Conservation (phyloP, 2,113 vertebrate species). For the Ginglymostoma cirratum region DNA sequence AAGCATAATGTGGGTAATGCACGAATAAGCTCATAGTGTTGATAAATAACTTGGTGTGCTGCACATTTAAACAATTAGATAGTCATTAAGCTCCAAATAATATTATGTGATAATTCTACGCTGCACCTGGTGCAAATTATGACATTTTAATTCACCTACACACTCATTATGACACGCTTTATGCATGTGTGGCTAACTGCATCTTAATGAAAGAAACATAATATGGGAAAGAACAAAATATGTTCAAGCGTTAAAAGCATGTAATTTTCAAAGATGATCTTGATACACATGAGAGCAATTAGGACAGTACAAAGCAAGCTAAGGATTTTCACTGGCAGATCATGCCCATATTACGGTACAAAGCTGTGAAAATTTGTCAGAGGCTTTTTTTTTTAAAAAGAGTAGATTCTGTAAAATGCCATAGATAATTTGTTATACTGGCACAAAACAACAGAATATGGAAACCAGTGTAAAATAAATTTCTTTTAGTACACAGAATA, state of each 20-base stretch:
- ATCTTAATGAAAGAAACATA: slow-evolving; percentile 36
- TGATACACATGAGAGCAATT: slow-evolving; percentile 31
- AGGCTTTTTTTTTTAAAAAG: neutral
- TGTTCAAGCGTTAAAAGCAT: slow-evolving; percentile 35
- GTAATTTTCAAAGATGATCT: slow-evolving; percentile 37
- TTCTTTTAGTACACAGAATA: neutral
- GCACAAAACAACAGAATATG: neutral
- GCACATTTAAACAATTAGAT: slow-evolving; percentile 52
- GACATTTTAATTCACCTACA: slow-evolving; percentile 38
- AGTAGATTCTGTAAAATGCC: neutral
- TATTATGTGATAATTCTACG: slow-evolving; percentile 37
- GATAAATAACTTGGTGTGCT: slow-evolving; percentile 46
- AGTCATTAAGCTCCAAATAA: slow-evolving; percentile 40
- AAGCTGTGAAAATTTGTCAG: neutral
- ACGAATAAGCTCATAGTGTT: slow-evolving; percentile 39
- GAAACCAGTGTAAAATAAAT: neutral
- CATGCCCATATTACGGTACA: neutral
- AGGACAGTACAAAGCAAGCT: slow-evolving; percentile 15
- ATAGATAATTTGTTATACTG: neutral
- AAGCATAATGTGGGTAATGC: slow-evolving; percentile 40
- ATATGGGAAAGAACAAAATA: slow-evolving; percentile 36
- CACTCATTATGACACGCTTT: slow-evolving; percentile 36
- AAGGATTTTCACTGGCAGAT: slow-evolving; percentile 6
- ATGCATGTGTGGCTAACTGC: slow-evolving; percentile 36
- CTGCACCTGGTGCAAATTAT: slow-evolving; percentile 45